Base-by-base conservation (phyloP, 2,113 vertebrate species). In the Stigmatopora argus region DNA sequence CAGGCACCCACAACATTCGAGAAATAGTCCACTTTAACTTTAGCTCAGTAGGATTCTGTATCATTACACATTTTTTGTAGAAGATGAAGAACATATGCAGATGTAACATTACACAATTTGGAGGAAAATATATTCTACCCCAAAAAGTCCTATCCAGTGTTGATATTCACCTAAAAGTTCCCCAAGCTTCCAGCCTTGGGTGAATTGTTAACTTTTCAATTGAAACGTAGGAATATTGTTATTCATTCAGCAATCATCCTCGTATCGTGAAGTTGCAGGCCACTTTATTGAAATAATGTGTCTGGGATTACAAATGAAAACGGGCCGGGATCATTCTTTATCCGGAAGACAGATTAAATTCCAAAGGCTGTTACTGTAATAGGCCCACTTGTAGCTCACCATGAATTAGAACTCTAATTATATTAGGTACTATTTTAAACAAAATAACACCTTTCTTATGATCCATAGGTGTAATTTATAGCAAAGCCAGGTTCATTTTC, bases 401-500 rank as follows among this genome's bases (percentile, higher is more conserved):
- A 96, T 96, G 96, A 97, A 97, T 95, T 96, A 95, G 93, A 92
- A 90, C 85, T 89, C 90, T 98, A 98, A 99, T 98, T 96, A 93
- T 92, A 96, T 97, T 96, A 97, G 92, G 89, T 92, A 94, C 91
- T 94, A 93, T 95, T 98, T 96, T 94, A 94, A 95, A 95, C 92
- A 95, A 95, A 96, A 93, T 94, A 96, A 95, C 92, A 93, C 91
- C 93, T 93, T 94, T 91, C 91, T 95, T 93, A 92, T 91, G 93
- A 97, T 94, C 94, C 94, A 93, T 90, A 91, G 94, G 93, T 88
- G 87, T 94, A 97, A 99, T 98, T 98, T 96, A 98, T 95, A 94
- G 94, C 90, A 92, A 93, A 96, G 96, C 93, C 96, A 96, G 85
- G 82, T 96, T 94, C 93, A 90, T 95, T 96, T 95, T 94, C 92